Percentiles rank a stretch among this genome's conserved stretches.
phyloP scores from a whole-genome alignment of 1,140 invertebrate genomes.

The Ostrea denselamellosa region DNA sequence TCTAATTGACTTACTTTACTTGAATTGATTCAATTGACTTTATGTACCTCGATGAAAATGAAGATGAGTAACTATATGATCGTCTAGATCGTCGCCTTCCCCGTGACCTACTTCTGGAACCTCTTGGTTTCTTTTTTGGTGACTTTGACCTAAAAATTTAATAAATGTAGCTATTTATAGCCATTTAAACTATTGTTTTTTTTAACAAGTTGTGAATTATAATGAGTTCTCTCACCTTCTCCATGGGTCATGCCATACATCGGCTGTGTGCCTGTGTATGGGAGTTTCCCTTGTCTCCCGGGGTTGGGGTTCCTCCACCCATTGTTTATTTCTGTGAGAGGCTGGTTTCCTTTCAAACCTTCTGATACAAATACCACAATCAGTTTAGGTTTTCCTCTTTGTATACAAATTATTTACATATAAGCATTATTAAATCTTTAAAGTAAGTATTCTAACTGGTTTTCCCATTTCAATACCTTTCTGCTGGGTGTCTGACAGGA shows the following conservation, averaged over 20 bases:
- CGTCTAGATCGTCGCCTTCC: constrained; percentile 65
- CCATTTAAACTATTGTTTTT: neutral
- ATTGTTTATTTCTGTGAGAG: constrained; percentile 27
- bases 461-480: neutral
- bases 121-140: constrained; percentile 66
- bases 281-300: constrained; percentile 43
- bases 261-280: constrained; percentile 75
- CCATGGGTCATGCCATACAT: constrained; percentile 97
- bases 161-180: neutral
- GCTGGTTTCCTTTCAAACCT: constrained; percentile 10
- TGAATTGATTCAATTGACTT: too few species aligned
- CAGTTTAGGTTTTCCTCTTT: neutral
- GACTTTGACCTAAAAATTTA: constrained; percentile 73
- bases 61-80: constrained; percentile 76
- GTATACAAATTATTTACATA: neutral
- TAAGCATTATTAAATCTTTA: too few species aligned
- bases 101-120: constrained; percentile 71
- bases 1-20: too few species aligned
- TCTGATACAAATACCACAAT: neutral
- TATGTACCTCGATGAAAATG: constrained; percentile 73
- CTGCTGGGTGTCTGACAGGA: neutral
- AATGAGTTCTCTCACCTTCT: constrained; percentile 62
- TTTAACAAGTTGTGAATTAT: neutral
- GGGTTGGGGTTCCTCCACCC: constrained; percentile 47
- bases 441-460: too few species aligned